A percentile compares a stretch with the other conserved stretches of the same genome.
phyloP scores from a whole-genome alignment of 30 jellyfish, hydroid and myxozoan species.

The Phacellophora camtschatica region DNA sequence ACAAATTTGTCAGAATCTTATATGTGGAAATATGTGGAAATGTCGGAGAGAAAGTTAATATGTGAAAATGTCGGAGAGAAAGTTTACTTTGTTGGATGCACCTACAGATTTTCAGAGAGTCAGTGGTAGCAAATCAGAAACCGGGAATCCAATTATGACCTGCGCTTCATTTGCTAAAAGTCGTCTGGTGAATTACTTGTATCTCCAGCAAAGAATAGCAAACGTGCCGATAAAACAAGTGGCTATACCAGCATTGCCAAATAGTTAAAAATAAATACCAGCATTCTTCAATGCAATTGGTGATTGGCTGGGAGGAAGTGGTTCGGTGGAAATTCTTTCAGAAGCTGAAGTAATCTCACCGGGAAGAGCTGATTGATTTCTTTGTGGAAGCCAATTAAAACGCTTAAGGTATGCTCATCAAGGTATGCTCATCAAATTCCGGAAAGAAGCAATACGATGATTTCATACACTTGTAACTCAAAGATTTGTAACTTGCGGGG shows the following conservation, averaged over 20 bases:
- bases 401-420: not conserved
- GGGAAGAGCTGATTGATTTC: too few species aligned
- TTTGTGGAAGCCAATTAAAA: too few species aligned
- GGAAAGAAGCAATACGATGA: conserved; percentile 10
- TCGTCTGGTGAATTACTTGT: not conserved
- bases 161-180: conserved; percentile 1
- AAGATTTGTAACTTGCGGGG: not conserved
- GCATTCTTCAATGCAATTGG: too few species aligned
- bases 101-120: conserved; percentile 4
- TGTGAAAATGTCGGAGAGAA: not conserved
- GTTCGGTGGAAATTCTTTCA: too few species aligned
- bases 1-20: too few species aligned
- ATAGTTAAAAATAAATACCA: not conserved
- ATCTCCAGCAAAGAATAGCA: conserved; percentile 3
- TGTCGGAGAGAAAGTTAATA: not conserved
- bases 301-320: too few species aligned
- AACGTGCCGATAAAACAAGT: not conserved
- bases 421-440: not conserved
- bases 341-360: too few species aligned
- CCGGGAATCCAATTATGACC: not conserved
- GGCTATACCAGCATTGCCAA: not conserved
- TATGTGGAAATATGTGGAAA: not conserved
- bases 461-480: not conserved
- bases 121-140: not conserved
- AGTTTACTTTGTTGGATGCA: conserved; percentile 10